Conservation (phyloP, 2,113 vertebrate species). For the Scalopus aquaticus region DNA sequence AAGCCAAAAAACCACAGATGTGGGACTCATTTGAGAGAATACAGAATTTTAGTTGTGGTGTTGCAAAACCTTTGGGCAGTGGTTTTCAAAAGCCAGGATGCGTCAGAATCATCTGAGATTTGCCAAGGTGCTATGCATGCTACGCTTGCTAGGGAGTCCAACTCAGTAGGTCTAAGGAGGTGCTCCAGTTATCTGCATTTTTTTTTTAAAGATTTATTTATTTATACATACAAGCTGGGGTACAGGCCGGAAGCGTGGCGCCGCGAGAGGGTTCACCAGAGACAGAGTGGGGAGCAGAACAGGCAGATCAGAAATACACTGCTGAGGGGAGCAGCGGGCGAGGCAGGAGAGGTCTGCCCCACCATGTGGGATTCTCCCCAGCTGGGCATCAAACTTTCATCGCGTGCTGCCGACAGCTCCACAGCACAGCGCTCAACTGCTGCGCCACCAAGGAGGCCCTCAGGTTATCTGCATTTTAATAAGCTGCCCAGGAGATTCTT, state of each 20-base stretch:
- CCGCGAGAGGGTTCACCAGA: too few relatives aligned
- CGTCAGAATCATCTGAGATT: background rate
- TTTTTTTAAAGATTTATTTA: too few relatives aligned
- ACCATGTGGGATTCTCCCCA: too few relatives aligned
- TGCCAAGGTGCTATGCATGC: background rate
- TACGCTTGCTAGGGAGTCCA: background rate
- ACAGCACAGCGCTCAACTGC: too few relatives aligned
- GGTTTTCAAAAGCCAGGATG: conserved; percentile 16
- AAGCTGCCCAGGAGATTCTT: background rate
- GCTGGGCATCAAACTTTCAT: too few relatives aligned
- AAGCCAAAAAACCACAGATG: conserved; percentile 30
- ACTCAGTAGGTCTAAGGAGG: background rate
- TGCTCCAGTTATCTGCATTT: background rate
- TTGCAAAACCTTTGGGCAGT: background rate
- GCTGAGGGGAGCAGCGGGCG: too few relatives aligned
- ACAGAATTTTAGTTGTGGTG: conserved; percentile 28
- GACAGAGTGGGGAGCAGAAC: too few relatives aligned
- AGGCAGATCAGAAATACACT: too few relatives aligned
- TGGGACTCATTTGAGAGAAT: background rate
- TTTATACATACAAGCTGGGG: too few relatives aligned
- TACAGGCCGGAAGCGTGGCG: too few relatives aligned
- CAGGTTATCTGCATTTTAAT: conserved; percentile 28
- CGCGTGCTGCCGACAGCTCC: too few relatives aligned
- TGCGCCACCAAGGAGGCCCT: background rate
- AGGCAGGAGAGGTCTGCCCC: too few relatives aligned